phyloP scores from a whole-genome alignment of 1,140 invertebrate genomes.

The Pectinophora gossypiella region DNA sequence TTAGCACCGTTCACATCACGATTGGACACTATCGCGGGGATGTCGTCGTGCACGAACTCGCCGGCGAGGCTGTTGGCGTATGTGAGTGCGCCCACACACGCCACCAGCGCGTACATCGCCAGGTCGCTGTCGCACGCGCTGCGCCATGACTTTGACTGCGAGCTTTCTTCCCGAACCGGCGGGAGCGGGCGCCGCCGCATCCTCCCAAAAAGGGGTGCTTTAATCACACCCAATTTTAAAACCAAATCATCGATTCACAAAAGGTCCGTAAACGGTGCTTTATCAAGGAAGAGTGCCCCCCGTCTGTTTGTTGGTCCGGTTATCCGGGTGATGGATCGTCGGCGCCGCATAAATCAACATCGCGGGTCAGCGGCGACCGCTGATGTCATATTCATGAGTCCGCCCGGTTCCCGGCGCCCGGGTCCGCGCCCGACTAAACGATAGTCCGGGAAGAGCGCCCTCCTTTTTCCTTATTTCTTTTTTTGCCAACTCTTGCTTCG shows the following conservation, averaged over 20 bases:
- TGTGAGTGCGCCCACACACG: slow-evolving; percentile 80
- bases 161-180: slow-evolving; percentile 59
- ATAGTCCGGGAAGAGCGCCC: slow-evolving; percentile 17
- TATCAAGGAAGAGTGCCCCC: slow-evolving; percentile 21
- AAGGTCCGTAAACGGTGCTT: slow-evolving; percentile 15
- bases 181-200: slow-evolving; percentile 64
- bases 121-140: slow-evolving; percentile 53
- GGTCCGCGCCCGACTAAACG: slow-evolving; percentile 28
- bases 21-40: slow-evolving; percentile 90
- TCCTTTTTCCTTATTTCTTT: slow-evolving; percentile 40
- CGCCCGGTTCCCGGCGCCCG: slow-evolving; percentile 2
- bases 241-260: slow-evolving; percentile 17
- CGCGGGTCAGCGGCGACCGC: slow-evolving; percentile 41
- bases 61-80: slow-evolving; percentile 88
- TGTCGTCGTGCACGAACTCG: slow-evolving; percentile 94
- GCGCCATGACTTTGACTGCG: slow-evolving; percentile 39
- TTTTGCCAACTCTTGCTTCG: slow-evolving; percentile 37
- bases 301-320: slow-evolving; percentile 30
- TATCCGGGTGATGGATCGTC: slow-evolving; percentile 53
- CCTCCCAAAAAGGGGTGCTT: too few relatives aligned
- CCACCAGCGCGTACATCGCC: slow-evolving; percentile 77
- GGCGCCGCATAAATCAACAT: slow-evolving; percentile 52
- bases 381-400: slow-evolving; percentile 68
- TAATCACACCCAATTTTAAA: neutral
- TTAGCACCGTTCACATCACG: slow-evolving; percentile 86